Conservation (phyloP, 2,888 invertebrate genomes). For the Epinotia ramella region DNA sequence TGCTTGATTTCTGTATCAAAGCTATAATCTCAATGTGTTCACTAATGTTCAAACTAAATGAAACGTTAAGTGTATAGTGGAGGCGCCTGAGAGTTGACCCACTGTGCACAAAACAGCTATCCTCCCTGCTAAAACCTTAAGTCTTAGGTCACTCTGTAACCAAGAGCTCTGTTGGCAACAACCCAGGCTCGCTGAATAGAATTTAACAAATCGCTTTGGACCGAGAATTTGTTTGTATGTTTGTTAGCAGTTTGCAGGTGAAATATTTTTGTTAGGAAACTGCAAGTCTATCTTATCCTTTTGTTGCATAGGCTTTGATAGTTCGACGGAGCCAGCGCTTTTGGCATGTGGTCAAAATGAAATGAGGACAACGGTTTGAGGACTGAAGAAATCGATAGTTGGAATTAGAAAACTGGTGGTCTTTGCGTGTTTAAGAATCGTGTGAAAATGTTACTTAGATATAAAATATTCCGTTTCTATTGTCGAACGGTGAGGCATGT, state of each 20-base stretch:
- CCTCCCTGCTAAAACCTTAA: neutral
- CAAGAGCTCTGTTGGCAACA: constrained; percentile 10
- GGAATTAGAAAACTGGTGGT: neutral
- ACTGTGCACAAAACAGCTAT: neutral
- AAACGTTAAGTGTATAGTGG: constrained; percentile 11
- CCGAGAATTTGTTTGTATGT: constrained; percentile 41
- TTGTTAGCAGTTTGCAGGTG: constrained; percentile 38
- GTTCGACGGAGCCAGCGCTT: neutral
- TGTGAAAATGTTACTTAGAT: too few relatives aligned
- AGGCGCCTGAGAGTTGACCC: neutral
- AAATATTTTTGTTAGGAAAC: constrained; percentile 37
- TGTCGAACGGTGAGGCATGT: too few relatives aligned
- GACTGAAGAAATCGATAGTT: neutral
- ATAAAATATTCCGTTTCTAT: too few relatives aligned
- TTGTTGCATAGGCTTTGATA: constrained; percentile 14
- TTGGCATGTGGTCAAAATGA: constrained; percentile 25
- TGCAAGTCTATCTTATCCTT: constrained; percentile 27
- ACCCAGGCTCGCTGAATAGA: constrained; percentile 30
- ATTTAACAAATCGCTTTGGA: constrained; percentile 38
- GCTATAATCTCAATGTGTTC: neutral
- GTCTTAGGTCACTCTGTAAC: neutral
- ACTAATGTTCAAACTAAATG: constrained; percentile 3
- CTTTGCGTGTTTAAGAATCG: too few relatives aligned
- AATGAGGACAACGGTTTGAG: neutral
- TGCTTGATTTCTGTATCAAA: too few relatives aligned